Evolutionary conservation across 2,888 invertebrate species (phyloP).

Genomic region (Lymantria dispar): DNA sequence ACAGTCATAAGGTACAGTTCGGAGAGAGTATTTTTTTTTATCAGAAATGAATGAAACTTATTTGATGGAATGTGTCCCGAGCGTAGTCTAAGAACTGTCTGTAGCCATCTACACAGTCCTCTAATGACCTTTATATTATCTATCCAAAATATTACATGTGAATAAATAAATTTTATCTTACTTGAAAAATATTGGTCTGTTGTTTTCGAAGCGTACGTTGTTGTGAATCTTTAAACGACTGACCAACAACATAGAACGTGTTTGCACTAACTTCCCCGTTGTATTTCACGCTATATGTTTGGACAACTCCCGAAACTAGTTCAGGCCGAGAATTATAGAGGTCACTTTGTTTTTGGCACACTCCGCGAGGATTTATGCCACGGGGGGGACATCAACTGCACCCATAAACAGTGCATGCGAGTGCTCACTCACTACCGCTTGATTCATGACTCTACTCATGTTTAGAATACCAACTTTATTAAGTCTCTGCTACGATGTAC

Average conservation of each 20-base stretch:
- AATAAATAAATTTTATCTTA: no score
- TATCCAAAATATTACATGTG: no score
- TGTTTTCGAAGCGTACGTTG: neutral
- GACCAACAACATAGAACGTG: conserved; percentile 38
- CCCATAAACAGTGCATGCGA: conserved; percentile 64
- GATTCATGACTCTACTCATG: conserved; percentile 56
- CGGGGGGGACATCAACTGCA: conserved; percentile 71
- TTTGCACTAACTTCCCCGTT: conserved; percentile 47
- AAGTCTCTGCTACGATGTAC: no score
- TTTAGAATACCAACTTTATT: conserved; percentile 43
- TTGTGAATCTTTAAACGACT: conserved; percentile 40
- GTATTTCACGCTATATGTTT: conserved; percentile 44
- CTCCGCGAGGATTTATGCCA: conserved; percentile 66
- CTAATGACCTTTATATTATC: no score
- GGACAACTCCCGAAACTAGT: conserved; percentile 48
- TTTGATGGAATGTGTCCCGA: no score
- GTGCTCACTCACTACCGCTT: conserved; percentile 51
- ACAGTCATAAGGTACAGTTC: no score
- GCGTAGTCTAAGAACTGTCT: no score
- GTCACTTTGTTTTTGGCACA: conserved; percentile 64
- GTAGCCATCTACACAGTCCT: no score
- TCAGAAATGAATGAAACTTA: no score
- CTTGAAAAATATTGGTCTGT: no score
- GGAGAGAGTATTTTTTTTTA: no score
- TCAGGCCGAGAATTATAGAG: conserved; percentile 47